These are phyloP conservation scores for Athene noctua DNA, from an alignment of 2,113 vertebrate genomes.

Conservation along the genomic window DNA sequence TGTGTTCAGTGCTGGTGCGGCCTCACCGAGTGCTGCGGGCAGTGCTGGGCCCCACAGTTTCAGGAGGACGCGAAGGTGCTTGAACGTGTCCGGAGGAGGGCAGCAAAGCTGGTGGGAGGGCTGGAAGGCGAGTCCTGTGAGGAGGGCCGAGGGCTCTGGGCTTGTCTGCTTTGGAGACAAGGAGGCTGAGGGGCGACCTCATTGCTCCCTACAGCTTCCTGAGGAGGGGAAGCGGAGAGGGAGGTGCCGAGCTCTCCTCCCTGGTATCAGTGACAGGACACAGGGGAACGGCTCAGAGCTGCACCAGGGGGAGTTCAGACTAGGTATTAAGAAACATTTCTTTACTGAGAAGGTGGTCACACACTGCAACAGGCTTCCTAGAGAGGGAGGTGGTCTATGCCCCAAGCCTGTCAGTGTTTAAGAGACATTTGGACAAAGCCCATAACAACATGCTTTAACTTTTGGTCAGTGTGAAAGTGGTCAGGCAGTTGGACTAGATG, in stretches of 20 bases:
- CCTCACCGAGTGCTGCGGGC: neutral
- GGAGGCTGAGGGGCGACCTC: neutral
- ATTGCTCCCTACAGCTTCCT: neutral
- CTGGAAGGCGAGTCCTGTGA: neutral
- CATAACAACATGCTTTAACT: neutral
- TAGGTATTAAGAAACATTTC: neutral
- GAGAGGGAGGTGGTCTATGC: rapidly evolving
- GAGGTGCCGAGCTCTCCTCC: neutral
- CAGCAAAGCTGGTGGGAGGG: neutral
- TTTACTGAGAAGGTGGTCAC: neutral
- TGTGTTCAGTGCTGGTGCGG: neutral
- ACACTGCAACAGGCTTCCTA: neutral
- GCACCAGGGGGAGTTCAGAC: too few relatives aligned
- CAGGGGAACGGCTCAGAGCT: too few relatives aligned
- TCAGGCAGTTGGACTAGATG: neutral
- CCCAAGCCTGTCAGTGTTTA: neutral
- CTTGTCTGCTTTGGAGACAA: too few relatives aligned
- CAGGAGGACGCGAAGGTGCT: neutral
- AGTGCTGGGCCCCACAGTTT: neutral
- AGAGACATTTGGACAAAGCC: neutral
- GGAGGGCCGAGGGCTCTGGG: neutral
- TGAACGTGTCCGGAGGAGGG: rapidly evolving
- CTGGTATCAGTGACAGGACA: neutral
- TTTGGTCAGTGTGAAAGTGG: neutral
- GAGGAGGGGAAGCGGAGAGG: neutral